Evolutionary conservation across 2,888 invertebrate species (phyloP).

Genomic region (Xestia xanthographa): DNA sequence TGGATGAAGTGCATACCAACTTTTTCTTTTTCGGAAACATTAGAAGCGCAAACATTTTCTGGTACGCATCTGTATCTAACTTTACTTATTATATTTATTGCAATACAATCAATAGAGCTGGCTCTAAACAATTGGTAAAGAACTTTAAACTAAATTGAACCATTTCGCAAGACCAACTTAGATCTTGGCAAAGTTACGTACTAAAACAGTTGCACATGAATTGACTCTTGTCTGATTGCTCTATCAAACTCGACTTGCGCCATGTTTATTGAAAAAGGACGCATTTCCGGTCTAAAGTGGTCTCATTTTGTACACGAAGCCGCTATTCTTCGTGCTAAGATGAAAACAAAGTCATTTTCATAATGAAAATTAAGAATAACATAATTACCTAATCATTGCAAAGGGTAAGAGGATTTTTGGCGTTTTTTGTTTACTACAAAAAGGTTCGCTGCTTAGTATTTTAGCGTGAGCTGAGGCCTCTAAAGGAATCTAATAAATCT

Average conservation of each 20-base stretch:
- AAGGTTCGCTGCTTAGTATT: not conserved
- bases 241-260: conserved; percentile 18
- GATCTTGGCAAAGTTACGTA: conserved; percentile 8
- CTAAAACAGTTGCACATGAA: not conserved
- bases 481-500: not conserved
- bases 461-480: not conserved
- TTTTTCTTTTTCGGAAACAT: not conserved
- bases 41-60: not conserved
- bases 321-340: conserved; percentile 3
- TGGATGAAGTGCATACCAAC: not conserved
- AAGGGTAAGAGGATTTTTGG: not conserved
- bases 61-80: too few relatives aligned
- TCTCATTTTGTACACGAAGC: conserved; percentile 16
- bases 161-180: conserved; percentile 36
- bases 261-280: conserved; percentile 49
- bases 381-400: not conserved
- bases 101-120: not conserved
- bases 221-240: conserved; percentile 22
- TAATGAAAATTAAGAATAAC: not conserved
- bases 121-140: conserved; percentile 5
- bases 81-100: too few relatives aligned
- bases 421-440: not conserved
- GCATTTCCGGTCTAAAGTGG: conserved; percentile 41
- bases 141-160: conserved; percentile 35
- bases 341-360: not conserved